A percentile compares a stretch with the other conserved stretches of the same genome.
phyloP scores from a whole-genome alignment of 2,113 vertebrate genomes.

The Pelusios castaneus region DNA sequence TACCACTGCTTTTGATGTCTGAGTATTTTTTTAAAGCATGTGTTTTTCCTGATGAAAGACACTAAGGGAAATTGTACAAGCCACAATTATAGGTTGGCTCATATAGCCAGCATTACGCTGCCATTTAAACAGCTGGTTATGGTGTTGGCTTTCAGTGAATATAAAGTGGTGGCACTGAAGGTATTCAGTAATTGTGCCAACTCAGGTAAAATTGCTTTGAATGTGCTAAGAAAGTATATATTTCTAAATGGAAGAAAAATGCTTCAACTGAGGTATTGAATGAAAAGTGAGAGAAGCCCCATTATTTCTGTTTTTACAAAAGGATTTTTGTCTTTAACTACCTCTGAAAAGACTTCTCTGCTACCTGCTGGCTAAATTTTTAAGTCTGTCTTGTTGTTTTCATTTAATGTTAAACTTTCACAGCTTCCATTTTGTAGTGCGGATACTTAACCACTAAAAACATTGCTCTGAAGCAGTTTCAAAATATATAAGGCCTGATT shows the following conservation, averaged over 20 bases:
- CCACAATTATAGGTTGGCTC: not conserved
- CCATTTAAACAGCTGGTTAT: not conserved
- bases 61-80: not conserved
- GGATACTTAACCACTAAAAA: not conserved
- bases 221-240: too few relatives aligned
- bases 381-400: not conserved
- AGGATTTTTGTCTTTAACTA: not conserved
- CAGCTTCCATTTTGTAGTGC: not conserved
- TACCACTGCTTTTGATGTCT: not conserved
- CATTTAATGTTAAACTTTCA: not conserved
- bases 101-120: not conserved
- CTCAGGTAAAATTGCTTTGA: not conserved
- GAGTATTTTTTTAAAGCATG: not conserved
- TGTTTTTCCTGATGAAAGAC: not conserved
- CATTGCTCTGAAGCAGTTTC: not conserved
- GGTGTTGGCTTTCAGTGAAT: not conserved
- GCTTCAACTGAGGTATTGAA: not conserved
- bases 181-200: not conserved
- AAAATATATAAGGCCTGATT: not conserved
- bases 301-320: not conserved
- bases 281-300: not conserved
- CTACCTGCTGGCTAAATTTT: not conserved
- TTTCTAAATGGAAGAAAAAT: too few relatives aligned
- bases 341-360: not conserved
- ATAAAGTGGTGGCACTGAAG: not conserved